These are phyloP conservation scores for Pammene aurita DNA, from an alignment of 2,888 invertebrate species.

Conservation along the genomic window DNA sequence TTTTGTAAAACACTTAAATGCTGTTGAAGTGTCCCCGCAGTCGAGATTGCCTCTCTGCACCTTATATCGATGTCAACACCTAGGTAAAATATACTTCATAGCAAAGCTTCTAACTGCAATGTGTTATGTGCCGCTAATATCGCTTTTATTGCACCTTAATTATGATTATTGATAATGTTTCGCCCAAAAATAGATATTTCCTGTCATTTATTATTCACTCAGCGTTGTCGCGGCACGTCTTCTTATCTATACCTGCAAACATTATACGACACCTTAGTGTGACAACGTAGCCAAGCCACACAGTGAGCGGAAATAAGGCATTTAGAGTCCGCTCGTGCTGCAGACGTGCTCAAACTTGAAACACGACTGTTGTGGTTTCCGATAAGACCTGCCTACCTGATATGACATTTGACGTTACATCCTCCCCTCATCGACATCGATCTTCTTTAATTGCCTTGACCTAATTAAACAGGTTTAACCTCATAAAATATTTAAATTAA, in stretches of 20 bases:
- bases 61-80: too few relatives aligned
- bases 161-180: too few relatives aligned
- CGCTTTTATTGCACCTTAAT: too few relatives aligned
- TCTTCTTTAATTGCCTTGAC: slow-evolving; percentile 34
- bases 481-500: slow-evolving; percentile 24
- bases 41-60: too few relatives aligned
- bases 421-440: slow-evolving; percentile 16
- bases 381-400: slow-evolving; percentile 27
- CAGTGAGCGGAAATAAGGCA: slow-evolving; percentile 36
- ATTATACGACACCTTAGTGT: slow-evolving; percentile 26
- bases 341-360: slow-evolving; percentile 38
- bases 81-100: too few relatives aligned
- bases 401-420: slow-evolving; percentile 11
- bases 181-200: neutral
- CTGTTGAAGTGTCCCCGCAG: too few relatives aligned
- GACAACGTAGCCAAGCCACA: slow-evolving; percentile 29
- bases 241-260: slow-evolving; percentile 20
- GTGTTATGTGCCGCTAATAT: too few relatives aligned
- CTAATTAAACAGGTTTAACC: slow-evolving; percentile 32
- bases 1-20: too few relatives aligned
- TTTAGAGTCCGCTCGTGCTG: slow-evolving; percentile 34
- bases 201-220: slow-evolving; percentile 2
- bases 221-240: slow-evolving; percentile 9
- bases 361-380: slow-evolving; percentile 32
- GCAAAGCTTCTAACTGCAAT: too few relatives aligned